Percentiles rank a stretch among this genome's conserved stretches.
phyloP scores from a whole-genome alignment of 2,888 invertebrate genomes.

The Empis stercorea region DNA sequence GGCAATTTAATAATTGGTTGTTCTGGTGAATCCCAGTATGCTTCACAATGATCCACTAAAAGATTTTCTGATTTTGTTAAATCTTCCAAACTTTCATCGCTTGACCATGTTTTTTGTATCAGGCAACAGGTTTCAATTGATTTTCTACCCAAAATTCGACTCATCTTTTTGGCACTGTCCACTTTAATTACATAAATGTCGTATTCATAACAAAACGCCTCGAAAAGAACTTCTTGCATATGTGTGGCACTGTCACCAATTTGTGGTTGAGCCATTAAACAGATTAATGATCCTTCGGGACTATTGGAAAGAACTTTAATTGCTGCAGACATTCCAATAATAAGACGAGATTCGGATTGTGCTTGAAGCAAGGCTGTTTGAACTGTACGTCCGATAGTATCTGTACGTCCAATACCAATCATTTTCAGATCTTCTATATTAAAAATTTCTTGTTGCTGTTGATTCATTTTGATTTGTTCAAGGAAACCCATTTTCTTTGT shows the following conservation, averaged over 20 bases:
- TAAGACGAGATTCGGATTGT: constrained; percentile 31
- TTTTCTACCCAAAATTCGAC: constrained; percentile 40
- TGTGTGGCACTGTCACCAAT: constrained; percentile 54
- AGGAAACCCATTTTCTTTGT: too few relatives aligned
- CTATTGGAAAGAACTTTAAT: constrained; percentile 31
- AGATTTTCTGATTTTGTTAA: constrained; percentile 48
- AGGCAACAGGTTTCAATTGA: constrained; percentile 39
- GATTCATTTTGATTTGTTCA: too few relatives aligned
- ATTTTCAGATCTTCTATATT: too few relatives aligned
- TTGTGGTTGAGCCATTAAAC: constrained; percentile 47
- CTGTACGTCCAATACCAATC: too few relatives aligned
- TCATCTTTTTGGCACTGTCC: constrained; percentile 39
- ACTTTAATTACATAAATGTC: constrained; percentile 61
- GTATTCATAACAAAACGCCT: constrained; percentile 59
- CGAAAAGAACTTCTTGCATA: constrained; percentile 54
- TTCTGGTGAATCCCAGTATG: constrained; percentile 48
- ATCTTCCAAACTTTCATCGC: constrained; percentile 34
- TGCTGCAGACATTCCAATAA: constrained; percentile 31
- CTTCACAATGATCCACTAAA: constrained; percentile 53
- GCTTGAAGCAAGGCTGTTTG: constrained; percentile 30
- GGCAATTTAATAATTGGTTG: constrained; percentile 54
- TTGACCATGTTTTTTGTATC: constrained; percentile 32
- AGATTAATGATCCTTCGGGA: constrained; percentile 47
- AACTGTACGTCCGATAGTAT: constrained; percentile 28
- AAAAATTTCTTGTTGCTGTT: too few relatives aligned